Evolutionary conservation across 2,888 invertebrate genomes (phyloP).

Genomic region (Pterostichus niger): DNA sequence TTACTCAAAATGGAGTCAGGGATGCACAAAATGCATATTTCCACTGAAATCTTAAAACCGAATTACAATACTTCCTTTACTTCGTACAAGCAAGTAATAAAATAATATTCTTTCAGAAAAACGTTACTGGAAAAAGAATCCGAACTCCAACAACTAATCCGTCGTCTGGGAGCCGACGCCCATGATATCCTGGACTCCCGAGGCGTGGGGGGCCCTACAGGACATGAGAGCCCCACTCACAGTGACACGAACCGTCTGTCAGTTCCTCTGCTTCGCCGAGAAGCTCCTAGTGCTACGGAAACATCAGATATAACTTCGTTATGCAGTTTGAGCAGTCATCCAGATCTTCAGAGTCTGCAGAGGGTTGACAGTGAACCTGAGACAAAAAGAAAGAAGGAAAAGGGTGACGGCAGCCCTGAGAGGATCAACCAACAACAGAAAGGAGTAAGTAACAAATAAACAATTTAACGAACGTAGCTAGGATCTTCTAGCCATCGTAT

Average conservation of each 20-base stretch:
- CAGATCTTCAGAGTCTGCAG: constrained; percentile 79
- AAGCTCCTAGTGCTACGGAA: constrained; percentile 83
- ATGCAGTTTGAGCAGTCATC: constrained; percentile 83
- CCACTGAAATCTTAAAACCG: no score
- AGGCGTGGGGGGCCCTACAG: constrained; percentile 73
- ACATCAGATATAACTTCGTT: constrained; percentile 87
- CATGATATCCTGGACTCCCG: constrained; percentile 75
- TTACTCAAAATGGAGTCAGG: no score
- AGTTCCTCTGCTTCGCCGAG: constrained; percentile 78
- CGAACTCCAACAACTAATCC: constrained; percentile 87
- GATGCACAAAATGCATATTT: no score
- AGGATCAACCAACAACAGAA: background rate
- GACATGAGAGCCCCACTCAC: constrained; percentile 19
- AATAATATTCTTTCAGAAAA: constrained; percentile 80
- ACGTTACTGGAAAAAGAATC: constrained; percentile 91
- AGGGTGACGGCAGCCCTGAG: background rate
- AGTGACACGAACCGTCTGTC: constrained; percentile 74
- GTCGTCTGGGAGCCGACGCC: constrained; percentile 83
- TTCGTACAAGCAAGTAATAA: no score
- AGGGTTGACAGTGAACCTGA: constrained; percentile 77
- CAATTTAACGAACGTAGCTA: no score
- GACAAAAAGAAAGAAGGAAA: background rate
- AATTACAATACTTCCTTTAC: no score
- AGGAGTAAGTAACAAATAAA: background rate
- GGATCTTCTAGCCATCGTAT: no score